phyloP scores from a whole-genome alignment of 1,140 invertebrate species.

The Polypedilum pembai region DNA sequence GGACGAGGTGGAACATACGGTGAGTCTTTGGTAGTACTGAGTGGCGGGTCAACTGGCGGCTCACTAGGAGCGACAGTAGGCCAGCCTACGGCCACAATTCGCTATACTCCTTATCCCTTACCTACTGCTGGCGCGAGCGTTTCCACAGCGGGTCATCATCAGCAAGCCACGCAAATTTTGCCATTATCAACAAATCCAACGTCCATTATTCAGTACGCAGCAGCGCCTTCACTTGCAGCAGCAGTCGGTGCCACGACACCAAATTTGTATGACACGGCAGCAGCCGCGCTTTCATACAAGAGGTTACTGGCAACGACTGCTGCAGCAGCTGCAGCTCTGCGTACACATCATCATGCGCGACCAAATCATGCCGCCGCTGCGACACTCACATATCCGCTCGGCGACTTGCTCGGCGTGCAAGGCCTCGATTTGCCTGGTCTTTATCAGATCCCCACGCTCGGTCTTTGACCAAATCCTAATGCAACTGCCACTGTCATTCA shows the following conservation, averaged over 20 bases:
- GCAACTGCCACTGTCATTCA: slow-evolving; percentile 46
- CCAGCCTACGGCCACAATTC: slow-evolving; percentile 41
- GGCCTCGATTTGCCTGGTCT: slow-evolving; percentile 54
- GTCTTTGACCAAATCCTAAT: slow-evolving; percentile 60
- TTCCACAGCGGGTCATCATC: slow-evolving; percentile 39
- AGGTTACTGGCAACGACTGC: slow-evolving; percentile 41
- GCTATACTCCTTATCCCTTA: slow-evolving; percentile 52
- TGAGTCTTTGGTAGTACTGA: slow-evolving; percentile 82
- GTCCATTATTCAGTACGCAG: slow-evolving; percentile 33
- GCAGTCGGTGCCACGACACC: slow-evolving; percentile 31
- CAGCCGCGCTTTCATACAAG: slow-evolving; percentile 41
- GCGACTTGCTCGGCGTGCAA: slow-evolving; percentile 57
- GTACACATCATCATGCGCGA: slow-evolving; percentile 36
- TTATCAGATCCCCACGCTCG: slow-evolving; percentile 51
- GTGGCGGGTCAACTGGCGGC: slow-evolving; percentile 47
- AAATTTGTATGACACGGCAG: slow-evolving; percentile 34
- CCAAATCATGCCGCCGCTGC: slow-evolving; percentile 36
- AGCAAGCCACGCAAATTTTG: slow-evolving; percentile 36
- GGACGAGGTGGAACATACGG: slow-evolving; percentile 87
- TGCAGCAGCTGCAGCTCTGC: slow-evolving; percentile 35
- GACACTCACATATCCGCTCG: slow-evolving; percentile 57
- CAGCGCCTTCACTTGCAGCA: not conserved
- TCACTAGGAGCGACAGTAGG: slow-evolving; percentile 41
- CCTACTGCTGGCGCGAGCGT: slow-evolving; percentile 45
- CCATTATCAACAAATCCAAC: slow-evolving; percentile 37